Evolutionary conservation across 2,113 vertebrate genomes (phyloP).

Genomic region (Mohoua ochrocephala): DNA sequence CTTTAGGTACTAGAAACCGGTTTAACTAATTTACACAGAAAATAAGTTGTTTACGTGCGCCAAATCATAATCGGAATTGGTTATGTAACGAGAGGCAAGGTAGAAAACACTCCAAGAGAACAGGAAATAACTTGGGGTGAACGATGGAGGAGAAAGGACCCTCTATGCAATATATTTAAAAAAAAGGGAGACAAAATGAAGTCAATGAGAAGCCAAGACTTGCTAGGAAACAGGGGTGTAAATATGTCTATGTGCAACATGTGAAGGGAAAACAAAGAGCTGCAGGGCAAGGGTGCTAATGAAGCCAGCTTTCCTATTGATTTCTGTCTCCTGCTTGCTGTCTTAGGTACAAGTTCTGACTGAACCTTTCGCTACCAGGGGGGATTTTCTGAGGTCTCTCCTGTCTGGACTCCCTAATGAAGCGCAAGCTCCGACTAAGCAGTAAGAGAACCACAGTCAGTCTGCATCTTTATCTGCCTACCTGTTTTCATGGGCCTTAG

Average conservation of each 20-base stretch:
- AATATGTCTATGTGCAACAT: not conserved
- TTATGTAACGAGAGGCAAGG: not conserved
- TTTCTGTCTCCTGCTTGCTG: not conserved
- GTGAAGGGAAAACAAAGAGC: not conserved
- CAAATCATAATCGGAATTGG: not conserved
- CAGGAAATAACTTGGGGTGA: not conserved
- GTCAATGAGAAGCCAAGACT: not conserved
- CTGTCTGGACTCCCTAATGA: not conserved
- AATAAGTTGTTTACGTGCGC: not conserved
- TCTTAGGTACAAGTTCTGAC: not conserved
- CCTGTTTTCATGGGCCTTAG: not conserved
- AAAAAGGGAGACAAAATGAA: not conserved
- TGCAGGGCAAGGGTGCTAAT: not conserved
- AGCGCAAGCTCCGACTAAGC: rapidly evolving
- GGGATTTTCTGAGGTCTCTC: not conserved
- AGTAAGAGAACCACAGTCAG: not conserved
- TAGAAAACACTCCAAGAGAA: not conserved
- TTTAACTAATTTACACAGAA: not conserved
- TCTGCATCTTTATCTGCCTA: not conserved
- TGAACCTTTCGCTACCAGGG: not conserved
- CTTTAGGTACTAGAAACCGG: not conserved
- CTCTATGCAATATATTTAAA: not conserved
- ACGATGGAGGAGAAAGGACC: not conserved
- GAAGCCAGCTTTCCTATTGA: not conserved
- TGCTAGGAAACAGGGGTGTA: not conserved